Percentiles rank a stretch among this genome's conserved stretches.
phyloP scores from a whole-genome alignment of 2,797 vertebrate species.

The Erethizon dorsatum region DNA sequence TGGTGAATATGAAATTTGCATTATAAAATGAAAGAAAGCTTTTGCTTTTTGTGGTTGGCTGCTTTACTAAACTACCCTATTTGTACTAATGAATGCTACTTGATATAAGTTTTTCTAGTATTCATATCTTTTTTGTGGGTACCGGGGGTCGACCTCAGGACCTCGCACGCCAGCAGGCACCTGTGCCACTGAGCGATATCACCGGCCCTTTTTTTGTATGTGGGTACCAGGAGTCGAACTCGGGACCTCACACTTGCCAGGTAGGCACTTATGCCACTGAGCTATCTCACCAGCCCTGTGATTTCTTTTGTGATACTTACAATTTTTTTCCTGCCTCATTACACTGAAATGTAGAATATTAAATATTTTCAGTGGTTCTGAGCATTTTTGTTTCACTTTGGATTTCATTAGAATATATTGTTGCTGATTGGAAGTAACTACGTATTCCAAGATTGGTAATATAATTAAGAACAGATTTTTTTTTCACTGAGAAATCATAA shows the following conservation, averaged over 20 bases:
- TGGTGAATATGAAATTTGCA: slow-evolving; percentile 20
- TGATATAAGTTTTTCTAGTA: background rate
- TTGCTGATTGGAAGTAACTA: background rate
- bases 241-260: too few relatives aligned
- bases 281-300: background rate
- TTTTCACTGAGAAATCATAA: background rate
- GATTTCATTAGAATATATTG: slow-evolving; percentile 38
- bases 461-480: slow-evolving; percentile 69
- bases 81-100: slow-evolving; percentile 40
- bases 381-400: slow-evolving; percentile 8
- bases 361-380: background rate
- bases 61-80: background rate
- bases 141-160: too few relatives aligned
- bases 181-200: too few relatives aligned
- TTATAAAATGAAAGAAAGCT: slow-evolving; percentile 2
- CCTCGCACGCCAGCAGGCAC: too few relatives aligned
- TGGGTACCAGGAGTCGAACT: too few relatives aligned
- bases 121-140: background rate
- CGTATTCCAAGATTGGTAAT: background rate
- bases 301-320: slow-evolving; percentile 29
- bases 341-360: slow-evolving; percentile 30
- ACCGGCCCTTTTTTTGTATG: too few relatives aligned
- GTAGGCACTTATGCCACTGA: too few relatives aligned
- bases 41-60: background rate
- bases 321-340: background rate